Base-by-base conservation (phyloP, 2,113 vertebrate genomes). In the Amazona guildingii region DNA sequence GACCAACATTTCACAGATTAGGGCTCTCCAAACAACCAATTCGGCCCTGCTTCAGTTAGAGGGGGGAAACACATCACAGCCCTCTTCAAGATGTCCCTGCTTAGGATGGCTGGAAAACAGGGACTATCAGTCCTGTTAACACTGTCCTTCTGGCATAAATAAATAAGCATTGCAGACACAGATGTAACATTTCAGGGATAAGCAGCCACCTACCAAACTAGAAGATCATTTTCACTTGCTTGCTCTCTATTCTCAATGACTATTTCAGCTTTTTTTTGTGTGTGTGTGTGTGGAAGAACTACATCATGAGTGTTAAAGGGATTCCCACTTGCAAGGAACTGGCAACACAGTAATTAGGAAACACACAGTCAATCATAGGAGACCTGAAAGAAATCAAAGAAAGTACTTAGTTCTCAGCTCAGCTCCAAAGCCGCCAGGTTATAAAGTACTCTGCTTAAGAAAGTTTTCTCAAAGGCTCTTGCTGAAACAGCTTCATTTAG, bases 321-420 rank as follows among this genome's bases (percentile, higher is more conserved):
- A 91, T 57, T 92, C 70, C 18, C 33, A 37, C 17, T 94, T 79
- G 44, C 77, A 89, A 76, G 44, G 27, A 91, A 69, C 4, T 82
- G 84, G 82, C 77, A 91, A 89, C n/a, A 68, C 1, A 2, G 52
- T 91, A 91, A 92, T 84, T 73, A 87, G 86, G 62, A 95, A 94
- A 90, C 2, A 28, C 62, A 73, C 4, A 2, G 82, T 73, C 81
- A 92, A 92, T 76, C 82, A 87, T 3, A 1, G 48, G 48, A 92
- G 66, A 83, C 39, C 54, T 74, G 73, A 91, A 93, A 88, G 51
- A 87, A 66, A 67, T 77, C 92, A 93, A 90, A 90, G 79, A 52
- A 68, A 57, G 67, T 28, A 54, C 73, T 79, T 57, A 52, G 52
- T 66, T 59, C 70, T 73, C 84, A 91, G 77, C 54, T 83, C 31